Evolutionary conservation across 2,797 vertebrate genomes (phyloP).

Genomic region (Enteromius argenteus): DNA sequence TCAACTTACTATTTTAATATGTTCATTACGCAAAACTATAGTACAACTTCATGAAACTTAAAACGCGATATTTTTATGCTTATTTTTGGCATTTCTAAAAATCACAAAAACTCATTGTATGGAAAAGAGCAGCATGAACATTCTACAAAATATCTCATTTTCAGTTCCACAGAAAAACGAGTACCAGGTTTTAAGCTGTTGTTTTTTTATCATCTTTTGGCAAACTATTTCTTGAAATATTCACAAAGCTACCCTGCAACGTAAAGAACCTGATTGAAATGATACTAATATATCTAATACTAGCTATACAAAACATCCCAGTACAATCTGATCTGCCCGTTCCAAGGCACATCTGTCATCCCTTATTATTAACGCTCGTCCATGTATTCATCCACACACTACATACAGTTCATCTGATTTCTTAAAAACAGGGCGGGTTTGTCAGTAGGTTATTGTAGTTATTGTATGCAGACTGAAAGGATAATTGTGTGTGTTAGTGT

Average conservation of each 20-base stretch:
- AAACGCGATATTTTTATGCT: neutral
- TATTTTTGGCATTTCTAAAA: neutral
- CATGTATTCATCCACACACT: neutral
- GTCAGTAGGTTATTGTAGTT: neutral
- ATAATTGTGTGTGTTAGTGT: neutral
- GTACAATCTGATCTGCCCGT: neutral
- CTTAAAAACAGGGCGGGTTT: neutral
- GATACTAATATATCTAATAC: constrained; percentile 6
- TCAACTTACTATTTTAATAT: neutral
- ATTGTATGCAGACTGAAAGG: neutral
- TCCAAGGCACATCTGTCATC: constrained; percentile 14
- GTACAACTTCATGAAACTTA: neutral
- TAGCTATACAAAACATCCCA: neutral
- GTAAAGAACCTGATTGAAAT: constrained; percentile 21
- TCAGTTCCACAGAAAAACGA: neutral
- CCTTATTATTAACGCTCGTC: constrained; percentile 18
- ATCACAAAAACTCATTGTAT: neutral
- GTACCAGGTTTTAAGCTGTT: neutral
- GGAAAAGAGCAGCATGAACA: neutral
- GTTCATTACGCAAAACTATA: neutral
- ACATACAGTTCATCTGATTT: neutral
- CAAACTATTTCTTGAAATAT: neutral
- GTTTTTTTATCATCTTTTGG: neutral
- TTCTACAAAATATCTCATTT: neutral
- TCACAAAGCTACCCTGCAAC: constrained; percentile 6